Evolutionary conservation across 2,888 invertebrate genomes (phyloP).

Genomic region (Acleris laterana): DNA sequence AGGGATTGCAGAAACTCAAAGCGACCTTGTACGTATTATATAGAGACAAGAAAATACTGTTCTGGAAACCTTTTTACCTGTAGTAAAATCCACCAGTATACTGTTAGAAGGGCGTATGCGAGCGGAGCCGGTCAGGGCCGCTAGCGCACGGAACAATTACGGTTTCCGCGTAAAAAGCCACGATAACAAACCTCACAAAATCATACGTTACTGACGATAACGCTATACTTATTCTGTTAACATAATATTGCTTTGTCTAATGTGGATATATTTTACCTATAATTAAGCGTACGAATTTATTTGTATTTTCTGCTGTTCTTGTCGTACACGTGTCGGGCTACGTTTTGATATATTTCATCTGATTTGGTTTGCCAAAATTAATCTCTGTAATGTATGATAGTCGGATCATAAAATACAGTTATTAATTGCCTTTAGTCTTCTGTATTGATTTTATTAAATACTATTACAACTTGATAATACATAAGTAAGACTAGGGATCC

Average conservation of each 20-base stretch:
- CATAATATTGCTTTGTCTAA: neutral
- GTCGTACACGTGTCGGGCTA: no score
- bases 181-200: neutral
- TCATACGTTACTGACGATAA: neutral
- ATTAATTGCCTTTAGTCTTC: neutral
- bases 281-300: no score
- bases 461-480: no score
- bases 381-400: no score
- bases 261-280: neutral
- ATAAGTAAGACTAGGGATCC: no score
- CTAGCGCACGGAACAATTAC: conserved; percentile 11
- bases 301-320: no score
- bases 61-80: neutral
- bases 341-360: no score
- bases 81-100: conserved; percentile 9
- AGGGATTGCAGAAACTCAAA: no score
- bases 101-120: conserved; percentile 20
- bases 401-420: no score
- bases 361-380: neutral
- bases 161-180: conserved; percentile 8
- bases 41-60: neutral
- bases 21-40: no score
- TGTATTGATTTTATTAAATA: no score
- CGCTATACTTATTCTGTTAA: neutral
- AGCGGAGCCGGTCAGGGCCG: conserved; percentile 20